Evolutionary conservation across 2,797 vertebrate species (phyloP).

Genomic region (Enteromius viviparus): DNA sequence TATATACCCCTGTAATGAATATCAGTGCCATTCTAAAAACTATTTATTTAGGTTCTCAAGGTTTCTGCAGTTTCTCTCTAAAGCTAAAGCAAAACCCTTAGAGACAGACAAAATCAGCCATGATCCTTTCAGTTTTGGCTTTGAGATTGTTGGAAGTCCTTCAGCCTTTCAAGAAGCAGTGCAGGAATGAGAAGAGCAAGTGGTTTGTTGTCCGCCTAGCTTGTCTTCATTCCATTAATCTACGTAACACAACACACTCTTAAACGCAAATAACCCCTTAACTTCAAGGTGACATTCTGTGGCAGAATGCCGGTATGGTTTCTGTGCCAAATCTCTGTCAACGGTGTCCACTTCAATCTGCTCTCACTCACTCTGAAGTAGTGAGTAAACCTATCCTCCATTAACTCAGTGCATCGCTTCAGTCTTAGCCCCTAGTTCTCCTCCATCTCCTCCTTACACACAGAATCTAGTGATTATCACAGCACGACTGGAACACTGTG

Average conservation of each 20-base stretch:
- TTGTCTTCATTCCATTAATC: constrained; percentile 33
- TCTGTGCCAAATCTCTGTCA: constrained; percentile 35
- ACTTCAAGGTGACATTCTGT: constrained; percentile 30
- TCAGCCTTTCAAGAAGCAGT: constrained; percentile 30
- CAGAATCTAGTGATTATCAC: constrained; percentile 46
- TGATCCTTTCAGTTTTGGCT: neutral
- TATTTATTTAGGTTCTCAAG: constrained; percentile 14
- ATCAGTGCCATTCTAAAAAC: neutral
- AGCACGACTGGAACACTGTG: constrained; percentile 19
- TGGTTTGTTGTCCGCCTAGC: constrained; percentile 34
- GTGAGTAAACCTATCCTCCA: constrained; percentile 37
- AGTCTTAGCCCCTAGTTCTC: neutral
- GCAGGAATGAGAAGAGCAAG: constrained; percentile 3
- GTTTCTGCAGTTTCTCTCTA: constrained; percentile 13
- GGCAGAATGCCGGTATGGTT: neutral
- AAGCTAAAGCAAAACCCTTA: constrained; percentile 11
- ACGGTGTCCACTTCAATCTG: constrained; percentile 44
- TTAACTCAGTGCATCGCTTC: constrained; percentile 27
- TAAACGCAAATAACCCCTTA: constrained; percentile 15
- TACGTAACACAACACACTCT: neutral
- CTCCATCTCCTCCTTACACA: neutral
- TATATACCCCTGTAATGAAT: neutral
- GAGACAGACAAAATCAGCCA: constrained; percentile 11
- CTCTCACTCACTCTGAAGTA: constrained; percentile 32
- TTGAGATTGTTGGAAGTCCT: neutral